These are phyloP conservation scores for Acrocephalus arundinaceus DNA, from an alignment of 2,113 vertebrate genomes.

Conservation along the genomic window DNA sequence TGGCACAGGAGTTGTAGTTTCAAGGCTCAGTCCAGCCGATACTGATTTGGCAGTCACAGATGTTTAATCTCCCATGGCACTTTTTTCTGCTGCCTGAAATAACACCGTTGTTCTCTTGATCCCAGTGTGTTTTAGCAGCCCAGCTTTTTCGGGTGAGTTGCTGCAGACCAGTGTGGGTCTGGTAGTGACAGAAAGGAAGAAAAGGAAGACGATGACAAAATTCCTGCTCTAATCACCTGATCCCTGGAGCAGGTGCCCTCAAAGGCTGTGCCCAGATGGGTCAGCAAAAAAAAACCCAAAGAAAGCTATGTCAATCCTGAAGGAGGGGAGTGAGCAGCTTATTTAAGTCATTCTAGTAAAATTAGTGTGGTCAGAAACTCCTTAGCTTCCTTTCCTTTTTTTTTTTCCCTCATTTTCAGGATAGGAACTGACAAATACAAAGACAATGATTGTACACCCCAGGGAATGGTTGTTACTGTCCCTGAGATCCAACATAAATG, in stretches of 20 bases:
- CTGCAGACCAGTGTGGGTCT: neutral
- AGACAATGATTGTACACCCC: neutral
- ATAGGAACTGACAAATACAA: neutral
- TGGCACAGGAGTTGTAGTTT: slow-evolving; percentile 36
- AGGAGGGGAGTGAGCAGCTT: neutral
- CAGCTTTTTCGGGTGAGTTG: neutral
- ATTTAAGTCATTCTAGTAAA: neutral
- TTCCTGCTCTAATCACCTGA: neutral
- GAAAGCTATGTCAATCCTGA: neutral
- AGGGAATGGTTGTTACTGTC: neutral
- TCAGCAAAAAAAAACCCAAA: neutral
- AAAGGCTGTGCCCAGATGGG: neutral
- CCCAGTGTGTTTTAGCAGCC: neutral
- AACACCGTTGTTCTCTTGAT: neutral
- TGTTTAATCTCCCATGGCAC: slow-evolving; percentile 44
- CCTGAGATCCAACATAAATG: neutral
- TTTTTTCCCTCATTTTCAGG: neutral
- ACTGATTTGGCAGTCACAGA: slow-evolving; percentile 10
- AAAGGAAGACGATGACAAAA: neutral
- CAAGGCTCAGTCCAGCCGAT: slow-evolving; percentile 36
- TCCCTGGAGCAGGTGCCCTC: neutral
- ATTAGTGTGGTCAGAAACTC: neutral
- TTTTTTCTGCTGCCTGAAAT: slow-evolving; percentile 25
- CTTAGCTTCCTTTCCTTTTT: neutral
- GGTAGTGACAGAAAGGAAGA: neutral